Evolutionary conservation across 37 sponge, comb jelly and placozoan genomes (phyloP), one percentile per base, ranked within the genome.

Genomic region (Crambe crambe): DNA sequence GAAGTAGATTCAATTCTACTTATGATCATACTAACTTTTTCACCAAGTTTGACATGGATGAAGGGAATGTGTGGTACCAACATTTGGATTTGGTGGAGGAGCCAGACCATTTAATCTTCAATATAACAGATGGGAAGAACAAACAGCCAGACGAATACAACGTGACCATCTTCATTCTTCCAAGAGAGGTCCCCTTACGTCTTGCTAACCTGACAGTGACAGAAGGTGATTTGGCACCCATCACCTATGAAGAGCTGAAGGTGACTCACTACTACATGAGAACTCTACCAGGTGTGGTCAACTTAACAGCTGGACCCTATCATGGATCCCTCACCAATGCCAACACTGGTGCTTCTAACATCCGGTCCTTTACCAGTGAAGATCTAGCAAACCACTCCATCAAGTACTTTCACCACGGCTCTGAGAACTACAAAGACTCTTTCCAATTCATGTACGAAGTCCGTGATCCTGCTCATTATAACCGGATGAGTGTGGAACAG

Each of bases 81-180:
- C 76, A 83, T 57, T 18, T 65, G 66, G 30, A 2, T 30, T 65
- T 34, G 2, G 21, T 6, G 6, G n/a, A 60, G 26, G 9, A 65
- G 31, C 35, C 36, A 0, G 89, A 89, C 71, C 32, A 3, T 27
- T 70, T 90, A 29, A 58, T 37, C 18, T 69, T 91, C 42, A 68
- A 76, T 17, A 37, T 86, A 69, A 73, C 62, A 3, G 87, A 89
- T 42, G 80, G 75, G 2, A 78, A 6, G 32, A 86, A 76, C 70
- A 44, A 70, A 18, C 59, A 72, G 27, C 37, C 47, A 0, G 27
- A 72, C 12, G 51, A 44, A 12, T 72, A 70, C 47, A 37, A 34
- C 1, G 27, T 83, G 0, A 35, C n/a, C 39, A 77, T 86, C n/a
- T 21, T 82, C 32, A 63, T 86, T 42, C 56, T 86, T 20, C 87